Conservation (phyloP, 2,888 invertebrate genomes). For the Callyntrura sp. region DNA sequence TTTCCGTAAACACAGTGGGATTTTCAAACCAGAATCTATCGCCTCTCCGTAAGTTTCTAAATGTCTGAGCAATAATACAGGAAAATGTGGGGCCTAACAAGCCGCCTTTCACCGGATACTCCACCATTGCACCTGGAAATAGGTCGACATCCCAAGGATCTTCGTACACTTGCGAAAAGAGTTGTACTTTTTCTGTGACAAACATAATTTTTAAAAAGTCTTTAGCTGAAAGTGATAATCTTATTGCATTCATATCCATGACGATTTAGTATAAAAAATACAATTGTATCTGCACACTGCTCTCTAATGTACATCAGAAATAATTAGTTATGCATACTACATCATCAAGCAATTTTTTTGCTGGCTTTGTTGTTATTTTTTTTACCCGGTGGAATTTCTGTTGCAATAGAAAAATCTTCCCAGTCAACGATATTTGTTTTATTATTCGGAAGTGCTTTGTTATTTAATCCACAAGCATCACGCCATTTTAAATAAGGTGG, state of each 20-base stretch:
- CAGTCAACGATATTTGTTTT: conserved; percentile 88
- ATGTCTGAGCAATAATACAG: conserved; percentile 87
- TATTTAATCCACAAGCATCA: conserved; percentile 91
- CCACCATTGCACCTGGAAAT: conserved; percentile 86
- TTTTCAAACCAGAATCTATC: conserved; percentile 87
- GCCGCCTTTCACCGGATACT: conserved; percentile 85
- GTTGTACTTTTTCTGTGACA: conserved; percentile 80
- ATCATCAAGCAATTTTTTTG: conserved; percentile 4
- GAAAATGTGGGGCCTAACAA: conserved; percentile 86
- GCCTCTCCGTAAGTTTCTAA: conserved; percentile 86
- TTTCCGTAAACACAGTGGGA: conserved; percentile 88
- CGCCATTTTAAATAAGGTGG: conserved; percentile 93
- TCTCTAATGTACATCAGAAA: not conserved
- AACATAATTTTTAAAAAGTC: conserved; percentile 7
- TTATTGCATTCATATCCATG: no score
- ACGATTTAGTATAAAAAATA: no score
- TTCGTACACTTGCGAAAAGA: conserved; percentile 80
- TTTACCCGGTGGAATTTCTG: conserved; percentile 80
- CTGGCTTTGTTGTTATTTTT: no score
- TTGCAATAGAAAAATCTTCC: conserved; percentile 88
- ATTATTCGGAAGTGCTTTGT: conserved; percentile 84
- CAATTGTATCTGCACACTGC: not conserved
- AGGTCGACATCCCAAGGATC: conserved; percentile 85
- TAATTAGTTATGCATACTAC: not conserved
- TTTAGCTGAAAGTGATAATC: no score